Evolutionary conservation across 2,797 vertebrate species (phyloP).

Genomic region (Mallotus villosus): DNA sequence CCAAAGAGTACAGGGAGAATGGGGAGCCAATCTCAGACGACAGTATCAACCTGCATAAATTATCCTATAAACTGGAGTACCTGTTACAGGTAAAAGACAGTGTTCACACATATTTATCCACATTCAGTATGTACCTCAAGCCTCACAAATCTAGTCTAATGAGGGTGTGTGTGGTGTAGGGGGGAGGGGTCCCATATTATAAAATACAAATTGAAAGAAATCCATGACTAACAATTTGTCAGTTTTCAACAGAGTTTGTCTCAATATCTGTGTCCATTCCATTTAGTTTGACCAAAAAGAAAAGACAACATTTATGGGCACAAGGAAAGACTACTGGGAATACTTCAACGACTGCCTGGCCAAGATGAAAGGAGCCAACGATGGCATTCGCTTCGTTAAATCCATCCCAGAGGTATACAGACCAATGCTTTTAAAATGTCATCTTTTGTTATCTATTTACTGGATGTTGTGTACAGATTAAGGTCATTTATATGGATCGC

Average conservation of each 20-base stretch:
- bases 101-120: not conserved
- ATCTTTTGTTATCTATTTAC: not conserved
- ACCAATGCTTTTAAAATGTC: not conserved
- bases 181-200: no score
- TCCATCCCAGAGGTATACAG: constrained; percentile 85
- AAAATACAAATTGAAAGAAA: no score
- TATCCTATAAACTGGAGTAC: constrained; percentile 96
- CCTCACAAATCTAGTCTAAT: no score
- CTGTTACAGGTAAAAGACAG: constrained; percentile 84
- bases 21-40: constrained; percentile 94
- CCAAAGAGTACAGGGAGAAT: constrained; percentile 87
- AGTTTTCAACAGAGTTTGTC: constrained; percentile 9
- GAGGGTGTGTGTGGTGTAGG: no score
- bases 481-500: not conserved
- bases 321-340: constrained; percentile 93
- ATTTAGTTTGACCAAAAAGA: constrained; percentile 92
- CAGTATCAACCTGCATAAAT: constrained; percentile 90
- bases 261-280: constrained; percentile 9
- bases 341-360: constrained; percentile 89
- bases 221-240: not conserved
- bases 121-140: not conserved
- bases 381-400: constrained; percentile 93
- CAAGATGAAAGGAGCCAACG: constrained; percentile 90
- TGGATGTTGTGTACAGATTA: not conserved
- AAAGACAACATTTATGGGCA: constrained; percentile 86